Evolutionary conservation across 2,113 vertebrate genomes (phyloP).

Genomic region (Chloropsis cyanopogon): DNA sequence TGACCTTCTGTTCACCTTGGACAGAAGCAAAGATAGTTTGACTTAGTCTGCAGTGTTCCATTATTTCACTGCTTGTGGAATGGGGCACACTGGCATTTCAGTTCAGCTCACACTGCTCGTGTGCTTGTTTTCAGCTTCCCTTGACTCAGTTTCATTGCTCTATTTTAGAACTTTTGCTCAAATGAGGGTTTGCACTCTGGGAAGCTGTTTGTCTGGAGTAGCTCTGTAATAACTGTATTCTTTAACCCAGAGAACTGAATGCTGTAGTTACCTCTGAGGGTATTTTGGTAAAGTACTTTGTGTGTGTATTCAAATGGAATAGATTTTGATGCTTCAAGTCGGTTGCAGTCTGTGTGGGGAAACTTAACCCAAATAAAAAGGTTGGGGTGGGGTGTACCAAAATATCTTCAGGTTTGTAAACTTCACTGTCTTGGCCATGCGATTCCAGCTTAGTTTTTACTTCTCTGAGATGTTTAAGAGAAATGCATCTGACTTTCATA

Average conservation of each 20-base stretch:
- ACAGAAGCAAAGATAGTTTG: not conserved
- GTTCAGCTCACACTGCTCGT: not conserved
- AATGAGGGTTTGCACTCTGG: not conserved
- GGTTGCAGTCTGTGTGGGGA: not conserved
- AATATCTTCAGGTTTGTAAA: not conserved
- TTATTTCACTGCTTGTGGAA: not conserved
- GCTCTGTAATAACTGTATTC: not conserved
- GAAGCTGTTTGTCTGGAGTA: not conserved
- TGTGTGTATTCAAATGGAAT: not conserved
- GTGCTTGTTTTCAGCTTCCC: not conserved
- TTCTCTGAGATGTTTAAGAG: not conserved
- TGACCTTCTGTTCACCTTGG: not conserved
- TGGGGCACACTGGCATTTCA: not conserved
- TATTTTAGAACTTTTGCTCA: not conserved
- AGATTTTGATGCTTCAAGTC: not conserved
- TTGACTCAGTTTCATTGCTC: not conserved
- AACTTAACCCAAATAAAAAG: not conserved
- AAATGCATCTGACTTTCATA: not conserved
- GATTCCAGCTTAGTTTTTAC: not conserved
- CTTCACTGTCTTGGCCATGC: not conserved
- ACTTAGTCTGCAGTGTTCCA: not conserved
- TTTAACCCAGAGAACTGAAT: not conserved
- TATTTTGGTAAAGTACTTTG: not conserved
- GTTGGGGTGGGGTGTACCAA: not conserved
- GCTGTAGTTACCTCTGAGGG: not conserved